A percentile compares a stretch with the other conserved stretches of the same genome.
Evolutionary conservation across 1,140 invertebrate genomes (phyloP).

Genomic region (Dreissena rostriformis): DNA sequence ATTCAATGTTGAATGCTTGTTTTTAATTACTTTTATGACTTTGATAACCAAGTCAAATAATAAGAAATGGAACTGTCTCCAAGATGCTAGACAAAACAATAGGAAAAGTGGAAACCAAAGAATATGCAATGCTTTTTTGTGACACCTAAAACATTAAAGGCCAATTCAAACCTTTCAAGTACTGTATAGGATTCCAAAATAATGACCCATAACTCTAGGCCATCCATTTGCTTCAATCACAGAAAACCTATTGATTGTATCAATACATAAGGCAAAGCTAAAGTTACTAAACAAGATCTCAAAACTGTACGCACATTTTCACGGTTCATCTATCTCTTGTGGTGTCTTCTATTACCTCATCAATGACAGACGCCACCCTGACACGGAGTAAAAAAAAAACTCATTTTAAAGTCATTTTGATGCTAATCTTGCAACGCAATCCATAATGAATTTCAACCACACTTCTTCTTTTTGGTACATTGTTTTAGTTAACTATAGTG

Average conservation of each 20-base stretch:
- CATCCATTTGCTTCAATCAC: background rate
- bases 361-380: background rate
- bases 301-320: constrained; percentile 1
- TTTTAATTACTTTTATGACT: no score
- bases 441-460: constrained; percentile 2
- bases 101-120: no score
- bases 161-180: background rate
- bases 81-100: no score
- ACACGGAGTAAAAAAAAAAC: no score
- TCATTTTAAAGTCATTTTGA: constrained; percentile 2
- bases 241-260: background rate
- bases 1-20: no score
- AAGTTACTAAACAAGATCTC: background rate
- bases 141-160: no score
- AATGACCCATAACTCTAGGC: background rate
- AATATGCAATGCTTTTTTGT: no score
- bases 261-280: background rate
- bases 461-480: background rate
- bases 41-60: no score
- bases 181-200: constrained; percentile 8
- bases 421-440: background rate
- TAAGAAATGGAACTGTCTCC: no score
- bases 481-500: no score
- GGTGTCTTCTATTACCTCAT: background rate
- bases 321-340: background rate